Evolutionary conservation across 1,140 invertebrate species (phyloP), one percentile per base, ranked within the genome.

Genomic region (Hyles vespertilio): DNA sequence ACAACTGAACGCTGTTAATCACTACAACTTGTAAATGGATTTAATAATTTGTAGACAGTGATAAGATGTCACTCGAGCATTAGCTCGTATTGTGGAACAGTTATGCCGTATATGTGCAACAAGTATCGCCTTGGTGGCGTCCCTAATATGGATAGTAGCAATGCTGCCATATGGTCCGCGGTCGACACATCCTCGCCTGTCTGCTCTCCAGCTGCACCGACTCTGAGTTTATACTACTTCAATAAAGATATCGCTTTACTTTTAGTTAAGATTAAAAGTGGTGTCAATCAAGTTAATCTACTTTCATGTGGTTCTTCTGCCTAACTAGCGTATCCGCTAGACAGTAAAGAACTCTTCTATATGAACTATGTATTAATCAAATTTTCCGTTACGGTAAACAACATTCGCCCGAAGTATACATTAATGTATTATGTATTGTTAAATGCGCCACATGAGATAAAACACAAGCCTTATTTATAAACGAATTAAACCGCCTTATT

Each of bases 31-130:
- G 6, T 48, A 22, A 48, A 48, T 48, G 47, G n/a, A 48, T 12
- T n/a, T 48, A 48, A n/a, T 48, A 5, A 11, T 22, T 12, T 48
- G 47, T 22, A 48, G 22, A 48, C 10, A 77, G 66, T 74, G 70
- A 73, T 79, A 83, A 78, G 59, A 80, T 63, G 63, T 73, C 63
- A 71, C 54, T 68, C 33, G 46, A 61, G 61, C 65, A 63, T 70
- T 68, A 68, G 67, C 61, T 65, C 59, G 67, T 73, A 77, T 82
- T 83, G 77, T 87, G 72, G 82, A 88, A 75, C 83, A 83, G 72
- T 80, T 80, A 76, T 67, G 72, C 85, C 85, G 79, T 88, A 88
- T 88, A 88, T 81, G 85, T 88, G 85, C 85, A 88, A 83, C 84
- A 81, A 87, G 81, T 86, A 77, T 85, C 73, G 83, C 84, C 84